Evolutionary conservation across 2,113 vertebrate species (phyloP).

Genomic region (Ciconia stormi): DNA sequence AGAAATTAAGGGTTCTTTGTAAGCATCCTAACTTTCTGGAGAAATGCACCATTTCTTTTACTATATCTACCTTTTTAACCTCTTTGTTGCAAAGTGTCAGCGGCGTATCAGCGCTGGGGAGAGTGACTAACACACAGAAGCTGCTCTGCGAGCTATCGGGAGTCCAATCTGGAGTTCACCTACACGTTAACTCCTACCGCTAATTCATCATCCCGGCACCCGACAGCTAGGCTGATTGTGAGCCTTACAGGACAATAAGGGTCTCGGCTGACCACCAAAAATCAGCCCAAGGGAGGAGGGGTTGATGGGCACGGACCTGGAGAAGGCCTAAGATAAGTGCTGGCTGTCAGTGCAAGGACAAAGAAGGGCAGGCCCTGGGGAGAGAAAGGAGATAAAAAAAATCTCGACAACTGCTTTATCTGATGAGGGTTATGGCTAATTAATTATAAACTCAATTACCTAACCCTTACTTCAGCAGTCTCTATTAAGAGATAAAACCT

Average conservation of each 20-base stretch:
- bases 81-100: conserved; percentile 81
- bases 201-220: conserved; percentile 87
- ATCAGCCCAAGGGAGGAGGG: conserved; percentile 63
- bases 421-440: conserved; percentile 96
- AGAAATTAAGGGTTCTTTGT: conserved; percentile 75
- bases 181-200: conserved; percentile 71
- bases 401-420: conserved; percentile 87
- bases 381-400: conserved; percentile 80
- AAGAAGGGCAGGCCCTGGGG: conserved; percentile 88
- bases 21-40: conserved; percentile 52
- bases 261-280: conserved; percentile 68
- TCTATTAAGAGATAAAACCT: conserved; percentile 91
- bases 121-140: conserved; percentile 56
- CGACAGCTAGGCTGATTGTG: conserved; percentile 76
- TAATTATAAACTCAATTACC: conserved; percentile 99
- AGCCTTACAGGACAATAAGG: conserved; percentile 69
- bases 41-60: neutral
- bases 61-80: conserved; percentile 29
- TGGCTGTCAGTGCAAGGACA: conserved; percentile 87
- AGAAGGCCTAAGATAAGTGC: conserved; percentile 81
- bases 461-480: conserved; percentile 95
- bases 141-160: conserved; percentile 60
- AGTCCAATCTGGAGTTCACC: conserved; percentile 78
- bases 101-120: neutral
- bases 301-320: conserved; percentile 48